These are phyloP conservation scores for Morpho deidamia DNA, from an alignment of 2,888 invertebrate species.

Conservation along the genomic window DNA sequence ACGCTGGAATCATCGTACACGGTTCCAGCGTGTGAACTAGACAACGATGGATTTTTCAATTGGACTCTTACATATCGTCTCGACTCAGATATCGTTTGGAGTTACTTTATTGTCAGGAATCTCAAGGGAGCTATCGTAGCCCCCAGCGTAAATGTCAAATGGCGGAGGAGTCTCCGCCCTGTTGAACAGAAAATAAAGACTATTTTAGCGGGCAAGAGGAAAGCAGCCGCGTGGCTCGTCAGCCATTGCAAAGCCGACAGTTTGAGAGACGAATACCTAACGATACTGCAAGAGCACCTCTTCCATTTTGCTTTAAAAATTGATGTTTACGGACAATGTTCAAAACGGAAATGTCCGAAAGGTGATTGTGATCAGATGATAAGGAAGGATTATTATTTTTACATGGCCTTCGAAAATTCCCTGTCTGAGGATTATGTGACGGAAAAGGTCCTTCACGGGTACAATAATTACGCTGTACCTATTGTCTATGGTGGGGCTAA, in stretches of 20 bases:
- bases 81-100: constrained; percentile 50
- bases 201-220: constrained; percentile 38
- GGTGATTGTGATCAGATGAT: constrained; percentile 36
- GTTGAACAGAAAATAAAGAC: constrained; percentile 30
- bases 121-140: constrained; percentile 36
- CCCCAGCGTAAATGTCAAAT: constrained; percentile 34
- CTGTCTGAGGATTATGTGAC: constrained; percentile 51
- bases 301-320: constrained; percentile 40
- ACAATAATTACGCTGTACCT: constrained; percentile 81
- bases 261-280: constrained; percentile 39
- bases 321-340: constrained; percentile 45
- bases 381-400: constrained; percentile 47
- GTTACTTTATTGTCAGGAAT: constrained; percentile 43
- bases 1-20: constrained; percentile 39
- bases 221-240: constrained; percentile 48
- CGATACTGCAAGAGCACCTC: constrained; percentile 44
- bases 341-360: constrained; percentile 31
- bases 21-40: constrained; percentile 42
- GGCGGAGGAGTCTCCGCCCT: constrained; percentile 27
- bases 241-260: constrained; percentile 39
- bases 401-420: constrained; percentile 55
- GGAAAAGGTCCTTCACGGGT: constrained; percentile 52
- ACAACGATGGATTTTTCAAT: constrained; percentile 47
- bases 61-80: constrained; percentile 53
- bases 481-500: constrained; percentile 83